phyloP scores from a whole-genome alignment of 2,113 vertebrate species.

The Callorhinus ursinus region DNA sequence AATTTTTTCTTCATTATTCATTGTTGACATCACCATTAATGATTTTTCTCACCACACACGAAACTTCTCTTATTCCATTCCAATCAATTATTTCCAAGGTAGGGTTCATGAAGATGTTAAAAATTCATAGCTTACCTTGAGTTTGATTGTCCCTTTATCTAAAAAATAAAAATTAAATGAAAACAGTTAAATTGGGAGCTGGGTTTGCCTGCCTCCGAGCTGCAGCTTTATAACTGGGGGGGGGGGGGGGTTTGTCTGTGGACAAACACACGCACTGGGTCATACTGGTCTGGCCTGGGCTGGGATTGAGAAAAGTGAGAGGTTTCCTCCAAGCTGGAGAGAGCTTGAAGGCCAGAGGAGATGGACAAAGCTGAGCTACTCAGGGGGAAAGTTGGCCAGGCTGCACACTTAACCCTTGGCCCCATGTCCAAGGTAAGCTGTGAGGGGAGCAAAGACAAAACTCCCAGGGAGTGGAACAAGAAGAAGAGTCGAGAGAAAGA shows the following conservation, averaged over 20 bases:
- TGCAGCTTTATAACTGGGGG: neutral
- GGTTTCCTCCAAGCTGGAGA: neutral
- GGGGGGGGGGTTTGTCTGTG: neutral
- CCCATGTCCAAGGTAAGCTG: constrained; percentile 18
- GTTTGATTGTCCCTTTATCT: constrained; percentile 95
- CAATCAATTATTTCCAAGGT: constrained; percentile 1
- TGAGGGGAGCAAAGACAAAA: neutral
- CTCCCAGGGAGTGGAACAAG: neutral
- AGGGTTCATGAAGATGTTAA: neutral
- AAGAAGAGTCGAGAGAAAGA: neutral
- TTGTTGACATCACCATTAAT: neutral
- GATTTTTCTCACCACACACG: neutral
- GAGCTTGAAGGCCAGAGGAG: neutral
- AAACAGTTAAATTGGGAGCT: neutral
- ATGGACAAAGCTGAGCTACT: neutral
- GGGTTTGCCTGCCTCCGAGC: neutral
- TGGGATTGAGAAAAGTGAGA: constrained; percentile 35
- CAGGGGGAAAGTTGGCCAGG: neutral
- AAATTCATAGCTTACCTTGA: constrained; percentile 90
- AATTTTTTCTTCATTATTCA: neutral
- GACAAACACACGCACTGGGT: neutral
- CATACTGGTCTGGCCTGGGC: neutral
- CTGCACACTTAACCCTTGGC: neutral
- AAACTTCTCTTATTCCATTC: neutral
- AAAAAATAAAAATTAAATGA: constrained; percentile 70